phyloP scores from a whole-genome alignment of 2,888 invertebrate genomes.

The Dasypogon diadema region DNA sequence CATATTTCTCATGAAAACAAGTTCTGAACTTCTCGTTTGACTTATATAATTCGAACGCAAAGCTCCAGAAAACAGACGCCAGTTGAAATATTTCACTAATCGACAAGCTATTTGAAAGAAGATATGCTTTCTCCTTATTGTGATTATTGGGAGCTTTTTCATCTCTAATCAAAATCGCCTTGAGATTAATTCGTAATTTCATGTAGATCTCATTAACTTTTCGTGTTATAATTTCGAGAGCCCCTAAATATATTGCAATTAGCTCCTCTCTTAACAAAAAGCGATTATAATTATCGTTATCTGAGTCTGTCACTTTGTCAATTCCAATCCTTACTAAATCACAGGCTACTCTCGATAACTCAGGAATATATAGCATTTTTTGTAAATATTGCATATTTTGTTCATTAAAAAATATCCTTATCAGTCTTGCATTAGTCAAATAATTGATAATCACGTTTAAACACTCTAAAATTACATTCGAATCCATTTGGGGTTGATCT shows the following conservation, averaged over 20 bases:
- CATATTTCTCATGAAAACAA: slow-evolving; percentile 64
- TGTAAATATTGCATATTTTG: slow-evolving; percentile 66
- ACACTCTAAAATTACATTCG: slow-evolving; percentile 61
- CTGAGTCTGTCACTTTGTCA: slow-evolving; percentile 64
- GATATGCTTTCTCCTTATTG: not conserved
- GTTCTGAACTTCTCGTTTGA: slow-evolving; percentile 64
- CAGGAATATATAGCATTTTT: slow-evolving; percentile 63
- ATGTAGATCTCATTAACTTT: slow-evolving; percentile 50
- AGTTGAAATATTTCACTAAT: slow-evolving; percentile 58
- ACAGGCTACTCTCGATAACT: slow-evolving; percentile 64
- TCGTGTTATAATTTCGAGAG: slow-evolving; percentile 45
- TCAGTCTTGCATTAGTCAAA: slow-evolving; percentile 64
- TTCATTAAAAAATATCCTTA: slow-evolving; percentile 65
- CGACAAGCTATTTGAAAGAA: not conserved
- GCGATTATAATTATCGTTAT: slow-evolving; percentile 64
- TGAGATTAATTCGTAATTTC: not conserved
- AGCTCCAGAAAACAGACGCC: slow-evolving; percentile 65
- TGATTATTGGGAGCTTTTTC: not conserved
- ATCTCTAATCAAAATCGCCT: not conserved
- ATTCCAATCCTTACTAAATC: slow-evolving; percentile 67
- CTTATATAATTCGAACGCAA: slow-evolving; percentile 65
- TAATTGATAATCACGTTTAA: slow-evolving; percentile 66
- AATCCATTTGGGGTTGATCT: not conserved
- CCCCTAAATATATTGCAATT: slow-evolving; percentile 63
- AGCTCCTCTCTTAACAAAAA: slow-evolving; percentile 61